phyloP scores from a whole-genome alignment of 1,140 invertebrate genomes.

The Drosophila punjabiensis region DNA sequence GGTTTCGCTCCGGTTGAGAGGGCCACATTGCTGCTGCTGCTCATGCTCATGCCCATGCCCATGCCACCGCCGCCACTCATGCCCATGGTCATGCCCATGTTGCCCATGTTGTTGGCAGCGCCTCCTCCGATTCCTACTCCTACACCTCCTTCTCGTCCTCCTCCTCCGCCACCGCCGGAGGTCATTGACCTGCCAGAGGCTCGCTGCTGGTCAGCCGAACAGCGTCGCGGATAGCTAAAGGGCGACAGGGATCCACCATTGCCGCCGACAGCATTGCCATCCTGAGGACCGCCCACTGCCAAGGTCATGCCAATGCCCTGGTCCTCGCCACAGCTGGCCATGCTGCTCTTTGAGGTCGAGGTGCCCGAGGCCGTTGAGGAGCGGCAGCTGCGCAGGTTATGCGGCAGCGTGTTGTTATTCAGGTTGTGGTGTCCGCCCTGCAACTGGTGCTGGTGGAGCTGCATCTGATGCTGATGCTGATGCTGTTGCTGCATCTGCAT shows the following conservation, averaged over 20 bases:
- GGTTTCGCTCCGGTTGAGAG: slow-evolving; percentile 77
- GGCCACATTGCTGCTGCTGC: slow-evolving; percentile 35
- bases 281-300: slow-evolving; percentile 8
- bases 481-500: slow-evolving; percentile 30
- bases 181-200: slow-evolving; percentile 63
- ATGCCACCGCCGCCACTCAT: not conserved
- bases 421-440: slow-evolving; percentile 22
- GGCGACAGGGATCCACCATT: slow-evolving; percentile 56
- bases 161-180: slow-evolving; percentile 10
- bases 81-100: slow-evolving; percentile 14
- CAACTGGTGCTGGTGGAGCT: slow-evolving; percentile 27
- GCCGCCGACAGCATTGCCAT: slow-evolving; percentile 1
- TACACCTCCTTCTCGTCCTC: not conserved
- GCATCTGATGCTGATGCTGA: slow-evolving; percentile 27
- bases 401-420: slow-evolving; percentile 69
- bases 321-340: slow-evolving; percentile 79
- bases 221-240: slow-evolving; percentile 71
- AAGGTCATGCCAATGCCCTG: slow-evolving; percentile 73
- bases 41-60: slow-evolving; percentile 19
- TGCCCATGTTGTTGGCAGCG: not conserved
- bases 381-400: slow-evolving; percentile 76
- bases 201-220: slow-evolving; percentile 74
- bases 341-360: slow-evolving; percentile 82
- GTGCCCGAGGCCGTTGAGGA: slow-evolving; percentile 78
- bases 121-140: not conserved